Evolutionary conservation across 2,113 vertebrate species (phyloP).

Genomic region (Entosphenus tridentatus): DNA sequence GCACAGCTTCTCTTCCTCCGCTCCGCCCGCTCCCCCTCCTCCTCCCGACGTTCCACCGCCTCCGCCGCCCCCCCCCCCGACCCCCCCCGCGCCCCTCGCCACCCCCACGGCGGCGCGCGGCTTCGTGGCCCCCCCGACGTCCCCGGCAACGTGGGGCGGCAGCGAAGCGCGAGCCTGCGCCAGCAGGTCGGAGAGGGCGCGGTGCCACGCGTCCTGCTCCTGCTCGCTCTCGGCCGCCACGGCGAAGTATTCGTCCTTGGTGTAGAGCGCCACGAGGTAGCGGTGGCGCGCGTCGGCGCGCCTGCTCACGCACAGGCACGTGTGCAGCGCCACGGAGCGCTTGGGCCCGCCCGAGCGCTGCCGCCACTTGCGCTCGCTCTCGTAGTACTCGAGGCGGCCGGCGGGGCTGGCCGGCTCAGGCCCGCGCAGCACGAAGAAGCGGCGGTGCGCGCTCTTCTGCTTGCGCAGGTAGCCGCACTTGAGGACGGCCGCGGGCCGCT

Average conservation of each 20-base stretch:
- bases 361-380: conserved; percentile 76
- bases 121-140: conserved; percentile 34
- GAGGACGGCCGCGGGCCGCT: conserved; percentile 51
- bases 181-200: conserved; percentile 47
- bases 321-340: conserved; percentile 53
- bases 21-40: conserved; percentile 10
- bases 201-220: conserved; percentile 60
- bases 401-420: conserved; percentile 47
- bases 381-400: conserved; percentile 58
- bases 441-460: conserved; percentile 74
- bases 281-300: conserved; percentile 70
- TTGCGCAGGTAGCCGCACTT: conserved; percentile 79
- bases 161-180: conserved; percentile 15
- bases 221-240: conserved; percentile 51
- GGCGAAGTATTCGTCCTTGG: conserved; percentile 59
- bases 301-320: conserved; percentile 72
- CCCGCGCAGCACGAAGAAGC: conserved; percentile 58
- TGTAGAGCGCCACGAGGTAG: conserved; percentile 58
- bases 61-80: conserved; percentile 17
- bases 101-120: conserved; percentile 18
- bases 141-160: conserved; percentile 10
- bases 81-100: conserved; percentile 14
- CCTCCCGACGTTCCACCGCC: conserved; percentile 23
- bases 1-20: too few relatives aligned
- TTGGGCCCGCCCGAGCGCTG: conserved; percentile 60